Conservation (phyloP, 2,113 vertebrate genomes). For the Diglossa brunneiventris region DNA sequence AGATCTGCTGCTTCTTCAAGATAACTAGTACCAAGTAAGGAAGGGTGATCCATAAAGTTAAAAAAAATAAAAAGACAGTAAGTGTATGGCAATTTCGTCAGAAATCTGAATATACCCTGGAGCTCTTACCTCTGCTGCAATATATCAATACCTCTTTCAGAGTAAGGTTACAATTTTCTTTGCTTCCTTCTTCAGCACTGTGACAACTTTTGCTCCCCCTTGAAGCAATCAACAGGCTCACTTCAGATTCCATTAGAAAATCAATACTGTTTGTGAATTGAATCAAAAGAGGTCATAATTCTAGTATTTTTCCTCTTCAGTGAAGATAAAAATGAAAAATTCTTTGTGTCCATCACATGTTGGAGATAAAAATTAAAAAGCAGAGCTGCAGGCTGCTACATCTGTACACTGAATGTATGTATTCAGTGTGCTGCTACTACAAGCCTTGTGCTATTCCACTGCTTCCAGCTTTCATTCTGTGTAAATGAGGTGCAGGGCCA, state of each 20-base stretch:
- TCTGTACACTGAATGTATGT: not conserved
- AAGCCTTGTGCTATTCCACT: not conserved
- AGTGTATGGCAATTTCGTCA: not conserved
- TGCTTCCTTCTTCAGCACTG: constrained; percentile 9
- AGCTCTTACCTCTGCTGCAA: not conserved
- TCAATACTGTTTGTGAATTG: constrained; percentile 57
- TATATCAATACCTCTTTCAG: not conserved
- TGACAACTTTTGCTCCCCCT: constrained; percentile 8
- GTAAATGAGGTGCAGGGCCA: not conserved
- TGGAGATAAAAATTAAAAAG: not conserved
- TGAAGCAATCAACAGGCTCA: constrained; percentile 44
- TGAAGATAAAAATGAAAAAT: constrained; percentile 39
- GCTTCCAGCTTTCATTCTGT: not conserved
- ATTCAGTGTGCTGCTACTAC: not conserved
- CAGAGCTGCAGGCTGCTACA: not conserved
- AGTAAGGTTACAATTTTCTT: not conserved
- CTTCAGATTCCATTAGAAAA: constrained; percentile 63
- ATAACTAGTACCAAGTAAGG: not conserved
- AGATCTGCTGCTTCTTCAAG: not conserved
- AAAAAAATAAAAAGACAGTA: too few relatives aligned
- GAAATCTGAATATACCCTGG: not conserved
- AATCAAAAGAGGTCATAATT: constrained; percentile 47
- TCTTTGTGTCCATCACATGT: not conserved
- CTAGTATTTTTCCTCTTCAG: constrained; percentile 15
- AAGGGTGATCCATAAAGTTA: not conserved